These are phyloP conservation scores for Chrysina gloriosa DNA, from an alignment of 2,888 invertebrate genomes.

Conservation along the genomic window DNA sequence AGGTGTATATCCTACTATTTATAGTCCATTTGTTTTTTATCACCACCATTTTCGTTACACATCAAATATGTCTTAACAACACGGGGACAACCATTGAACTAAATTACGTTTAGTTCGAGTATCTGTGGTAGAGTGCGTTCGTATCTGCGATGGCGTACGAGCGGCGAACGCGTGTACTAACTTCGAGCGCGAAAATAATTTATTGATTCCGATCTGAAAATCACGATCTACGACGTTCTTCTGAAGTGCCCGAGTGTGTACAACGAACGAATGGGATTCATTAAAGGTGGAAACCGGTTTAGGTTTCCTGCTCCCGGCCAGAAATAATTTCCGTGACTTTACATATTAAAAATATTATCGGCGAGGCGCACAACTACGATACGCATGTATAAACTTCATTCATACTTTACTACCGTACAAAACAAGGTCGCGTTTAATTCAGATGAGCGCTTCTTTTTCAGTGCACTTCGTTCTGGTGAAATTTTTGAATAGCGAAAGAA, in stretches of 20 bases:
- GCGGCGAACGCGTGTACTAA: slow-evolving; percentile 31
- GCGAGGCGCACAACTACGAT: slow-evolving; percentile 4
- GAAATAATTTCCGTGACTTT: neutral
- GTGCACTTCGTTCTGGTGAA: neutral
- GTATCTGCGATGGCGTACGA: slow-evolving; percentile 33
- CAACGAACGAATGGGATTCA: neutral
- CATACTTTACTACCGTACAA: slow-evolving; percentile 15
- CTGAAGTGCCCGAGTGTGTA: neutral
- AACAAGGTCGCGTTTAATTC: slow-evolving; percentile 22
- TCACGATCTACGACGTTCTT: neutral
- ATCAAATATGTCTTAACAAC: slow-evolving; percentile 64
- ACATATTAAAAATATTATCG: slow-evolving; percentile 8
- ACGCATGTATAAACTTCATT: slow-evolving; percentile 24
- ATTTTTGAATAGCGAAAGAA: no score
- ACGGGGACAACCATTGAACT: slow-evolving; percentile 64
- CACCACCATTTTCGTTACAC: slow-evolving; percentile 65
- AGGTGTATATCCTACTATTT: slow-evolving; percentile 86
- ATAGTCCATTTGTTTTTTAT: slow-evolving; percentile 73
- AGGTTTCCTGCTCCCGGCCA: neutral
- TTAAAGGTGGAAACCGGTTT: slow-evolving; percentile 8
- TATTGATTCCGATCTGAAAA: slow-evolving; percentile 39
- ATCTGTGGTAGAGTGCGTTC: slow-evolving; percentile 77
- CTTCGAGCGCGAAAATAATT: slow-evolving; percentile 42
- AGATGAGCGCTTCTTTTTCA: slow-evolving; percentile 7
- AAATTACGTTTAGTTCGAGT: slow-evolving; percentile 78